Evolutionary conservation across 1,140 invertebrate species (phyloP).

Genomic region (Aphaenogaster rudis): DNA sequence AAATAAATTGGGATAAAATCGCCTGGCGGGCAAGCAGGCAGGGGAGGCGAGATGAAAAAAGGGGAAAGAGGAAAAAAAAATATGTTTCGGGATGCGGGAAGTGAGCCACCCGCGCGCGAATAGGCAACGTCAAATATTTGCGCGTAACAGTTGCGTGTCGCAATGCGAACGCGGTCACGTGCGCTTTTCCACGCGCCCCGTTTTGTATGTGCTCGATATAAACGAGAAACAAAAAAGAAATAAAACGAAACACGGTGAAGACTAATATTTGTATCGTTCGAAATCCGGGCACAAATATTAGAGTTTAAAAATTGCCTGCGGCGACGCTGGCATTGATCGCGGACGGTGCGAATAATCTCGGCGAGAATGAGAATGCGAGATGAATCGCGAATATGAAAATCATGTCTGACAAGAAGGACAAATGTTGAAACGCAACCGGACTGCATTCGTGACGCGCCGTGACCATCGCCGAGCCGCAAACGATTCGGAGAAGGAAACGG

Average conservation of each 20-base stretch:
- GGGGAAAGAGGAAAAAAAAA: slow-evolving; percentile 2
- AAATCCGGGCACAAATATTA: slow-evolving; percentile 2
- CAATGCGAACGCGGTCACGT: slow-evolving; percentile 23
- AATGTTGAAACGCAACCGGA: not conserved
- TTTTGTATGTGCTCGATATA: slow-evolving; percentile 17
- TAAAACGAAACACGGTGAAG: not conserved
- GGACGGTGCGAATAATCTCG: not conserved
- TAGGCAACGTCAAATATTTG: slow-evolving; percentile 68
- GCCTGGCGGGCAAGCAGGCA: not conserved
- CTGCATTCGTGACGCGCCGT: not conserved
- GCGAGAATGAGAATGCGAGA: not conserved
- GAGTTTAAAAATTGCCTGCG: not conserved
- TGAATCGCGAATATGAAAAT: slow-evolving; percentile 27
- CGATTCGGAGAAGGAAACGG: not conserved
- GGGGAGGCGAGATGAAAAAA: not conserved
- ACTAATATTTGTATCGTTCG: not conserved
- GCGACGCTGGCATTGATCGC: not conserved
- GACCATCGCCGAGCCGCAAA: not conserved
- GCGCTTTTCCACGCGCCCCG: slow-evolving; percentile 8
- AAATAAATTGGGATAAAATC: slow-evolving; percentile 64
- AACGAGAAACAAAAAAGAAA: not conserved
- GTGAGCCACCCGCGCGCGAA: not conserved
- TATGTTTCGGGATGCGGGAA: not conserved
- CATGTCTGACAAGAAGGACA: not conserved
- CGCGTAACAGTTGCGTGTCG: slow-evolving; percentile 38